Base-by-base conservation (phyloP, 2,888 invertebrate genomes). In the Myathropa florea region DNA sequence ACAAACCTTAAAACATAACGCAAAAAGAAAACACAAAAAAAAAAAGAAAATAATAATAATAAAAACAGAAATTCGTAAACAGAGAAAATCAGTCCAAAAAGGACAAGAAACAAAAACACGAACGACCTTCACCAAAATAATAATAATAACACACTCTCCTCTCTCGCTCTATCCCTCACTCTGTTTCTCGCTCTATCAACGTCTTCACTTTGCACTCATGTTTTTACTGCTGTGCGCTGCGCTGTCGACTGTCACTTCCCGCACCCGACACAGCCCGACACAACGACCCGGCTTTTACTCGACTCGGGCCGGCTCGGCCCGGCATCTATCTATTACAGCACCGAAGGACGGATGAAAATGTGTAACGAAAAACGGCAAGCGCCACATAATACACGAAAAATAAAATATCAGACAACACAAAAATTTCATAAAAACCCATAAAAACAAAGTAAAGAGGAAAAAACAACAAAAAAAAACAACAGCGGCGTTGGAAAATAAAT, bases 41-140 rank as follows among this genome's bases (percentile, higher is more conserved):
- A 82, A 26, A 53, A 53, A 36, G 75, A 73, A 33, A 39, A 46
- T 24, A 61, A 59, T 21, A 70, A 73, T 3, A 81, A 82, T 12
- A 75, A 78, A 78, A 65, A 75, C 70, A 26, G 39, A 68, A 81
- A 77, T 57, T 65, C 63, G 83, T 83, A 86, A 82, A 86, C 83
- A 86, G 71, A 86, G 85, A 86, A 86, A 78, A 78, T 75, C 73
- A 75, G 78, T 78, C 61, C 64, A 63, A 82, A 86, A 86, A 86
- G 86, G 86, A 86, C 78, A 79, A 83, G 70, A 73, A 83, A 86
- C 86, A 82, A 86, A 86, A 86, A 86, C 86, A 86, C 68, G 83
- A 75, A 86, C 86, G 86, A 86, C 86, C 86, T 86, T 86, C 86
- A 86, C 86, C 86, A 86, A 85, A 68, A 80, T 73, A 79, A 83